phyloP scores from a whole-genome alignment of 2,888 invertebrate species.

The Lepidocyrtinus sp. region DNA sequence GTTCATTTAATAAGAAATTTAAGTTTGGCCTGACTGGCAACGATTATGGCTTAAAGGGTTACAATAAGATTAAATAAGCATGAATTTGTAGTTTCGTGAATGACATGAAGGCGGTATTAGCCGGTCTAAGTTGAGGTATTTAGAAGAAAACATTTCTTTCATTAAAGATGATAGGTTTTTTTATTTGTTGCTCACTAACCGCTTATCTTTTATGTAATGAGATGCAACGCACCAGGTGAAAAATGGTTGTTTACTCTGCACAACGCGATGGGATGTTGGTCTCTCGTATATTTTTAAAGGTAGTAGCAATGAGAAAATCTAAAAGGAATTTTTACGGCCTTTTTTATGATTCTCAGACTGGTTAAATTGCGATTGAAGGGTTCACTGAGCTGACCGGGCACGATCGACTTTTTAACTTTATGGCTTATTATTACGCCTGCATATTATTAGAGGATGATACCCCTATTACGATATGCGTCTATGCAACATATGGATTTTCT shows the following conservation, averaged over 20 bases:
- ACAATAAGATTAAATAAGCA: constrained; percentile 6
- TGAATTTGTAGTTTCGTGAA: constrained; percentile 12
- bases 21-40: neutral
- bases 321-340: constrained; percentile 18
- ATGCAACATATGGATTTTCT: neutral
- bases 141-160: neutral
- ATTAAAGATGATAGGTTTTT: neutral
- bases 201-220: neutral
- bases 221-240: neutral
- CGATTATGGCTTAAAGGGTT: no score
- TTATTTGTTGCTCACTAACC: neutral
- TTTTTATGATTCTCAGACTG: constrained; percentile 13
- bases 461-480: neutral
- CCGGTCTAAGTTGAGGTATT: neutral
- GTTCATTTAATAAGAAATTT: constrained; percentile 22
- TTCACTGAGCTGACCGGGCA: constrained; percentile 58
- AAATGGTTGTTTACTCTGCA: constrained; percentile 4
- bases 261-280: neutral
- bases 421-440: neutral
- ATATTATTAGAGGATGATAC: neutral
- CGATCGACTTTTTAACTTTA: constrained; percentile 16
- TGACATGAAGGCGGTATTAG: constrained; percentile 14
- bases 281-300: no score
- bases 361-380: constrained; percentile 21
- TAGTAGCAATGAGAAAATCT: neutral